These are phyloP conservation scores for Epinotia nisella DNA, from an alignment of 2,888 invertebrate genomes.

Conservation along the genomic window DNA sequence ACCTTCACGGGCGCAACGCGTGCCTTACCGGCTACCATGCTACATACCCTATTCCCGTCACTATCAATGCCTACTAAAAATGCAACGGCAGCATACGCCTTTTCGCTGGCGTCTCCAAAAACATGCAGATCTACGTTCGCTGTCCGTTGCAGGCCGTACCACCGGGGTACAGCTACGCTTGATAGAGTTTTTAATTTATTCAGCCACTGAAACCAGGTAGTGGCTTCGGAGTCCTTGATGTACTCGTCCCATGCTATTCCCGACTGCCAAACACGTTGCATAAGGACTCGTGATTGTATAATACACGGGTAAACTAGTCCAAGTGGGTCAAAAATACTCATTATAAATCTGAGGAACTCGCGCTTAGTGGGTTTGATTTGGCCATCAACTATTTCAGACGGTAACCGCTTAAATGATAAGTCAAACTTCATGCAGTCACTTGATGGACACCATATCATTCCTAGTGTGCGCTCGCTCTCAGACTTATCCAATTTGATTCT, in stretches of 20 bases:
- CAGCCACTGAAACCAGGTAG: constrained; percentile 12
- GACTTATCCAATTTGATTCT: constrained; percentile 11
- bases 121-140: constrained; percentile 2
- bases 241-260: constrained; percentile 5
- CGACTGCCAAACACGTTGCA: constrained; percentile 18
- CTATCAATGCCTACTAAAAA: no score
- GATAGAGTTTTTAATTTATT: constrained; percentile 3
- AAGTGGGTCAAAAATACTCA: constrained; percentile 20
- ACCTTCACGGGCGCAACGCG: no score
- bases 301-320: constrained; percentile 8
- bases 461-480: constrained; percentile 10
- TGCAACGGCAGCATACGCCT: no score
- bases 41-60: neutral
- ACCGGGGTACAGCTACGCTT: neutral
- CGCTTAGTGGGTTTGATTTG: constrained; percentile 21
- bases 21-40: no score
- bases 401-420: constrained; percentile 19
- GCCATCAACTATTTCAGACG: neutral
- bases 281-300: constrained; percentile 8
- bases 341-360: constrained; percentile 16
- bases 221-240: constrained; percentile 7
- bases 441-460: constrained; percentile 19
- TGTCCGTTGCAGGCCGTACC: constrained; percentile 5
- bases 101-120: no score
- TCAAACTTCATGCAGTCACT: constrained; percentile 19